phyloP scores from a whole-genome alignment of 1,140 invertebrate species.

The Akabosia matsudoensis region DNA sequence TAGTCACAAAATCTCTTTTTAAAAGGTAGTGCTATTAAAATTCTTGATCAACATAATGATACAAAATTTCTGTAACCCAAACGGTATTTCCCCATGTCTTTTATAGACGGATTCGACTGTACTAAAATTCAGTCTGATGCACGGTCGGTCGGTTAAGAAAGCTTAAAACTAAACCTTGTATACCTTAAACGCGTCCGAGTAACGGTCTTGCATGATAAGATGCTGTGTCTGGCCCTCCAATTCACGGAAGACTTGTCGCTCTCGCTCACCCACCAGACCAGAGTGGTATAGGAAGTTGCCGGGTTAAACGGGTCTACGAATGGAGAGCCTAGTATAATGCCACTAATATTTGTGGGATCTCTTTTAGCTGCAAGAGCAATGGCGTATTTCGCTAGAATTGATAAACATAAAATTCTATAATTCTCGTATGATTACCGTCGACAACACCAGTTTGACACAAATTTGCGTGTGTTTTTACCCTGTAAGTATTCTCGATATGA shows the following conservation, averaged over 20 bases:
- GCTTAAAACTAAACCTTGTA: neutral
- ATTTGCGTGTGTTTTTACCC: too few species aligned
- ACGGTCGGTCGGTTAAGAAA: too few species aligned
- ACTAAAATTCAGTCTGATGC: too few species aligned
- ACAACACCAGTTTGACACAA: too few species aligned
- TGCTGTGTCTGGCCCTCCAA: neutral
- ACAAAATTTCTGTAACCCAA: too few species aligned
- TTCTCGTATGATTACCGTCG: too few species aligned
- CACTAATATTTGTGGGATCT: slow-evolving; percentile 5
- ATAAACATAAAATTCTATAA: neutral
- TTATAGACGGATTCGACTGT: too few species aligned
- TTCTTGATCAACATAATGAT: too few species aligned
- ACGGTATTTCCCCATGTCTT: too few species aligned
- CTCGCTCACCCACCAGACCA: neutral
- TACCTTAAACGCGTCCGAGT: slow-evolving; percentile 4
- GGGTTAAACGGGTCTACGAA: neutral
- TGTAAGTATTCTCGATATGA: slow-evolving; percentile 58
- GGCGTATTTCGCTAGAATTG: neutral
- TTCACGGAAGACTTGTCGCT: neutral
- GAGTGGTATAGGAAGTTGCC: neutral
- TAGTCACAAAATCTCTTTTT: too few species aligned
- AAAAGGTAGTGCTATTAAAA: too few species aligned
- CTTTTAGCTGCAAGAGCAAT: neutral
- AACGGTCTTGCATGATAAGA: neutral
- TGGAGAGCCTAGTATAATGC: neutral